Evolutionary conservation across 2,888 invertebrate species (phyloP), one percentile per base, ranked within the genome.

Genomic region (Molanna angustata): DNA sequence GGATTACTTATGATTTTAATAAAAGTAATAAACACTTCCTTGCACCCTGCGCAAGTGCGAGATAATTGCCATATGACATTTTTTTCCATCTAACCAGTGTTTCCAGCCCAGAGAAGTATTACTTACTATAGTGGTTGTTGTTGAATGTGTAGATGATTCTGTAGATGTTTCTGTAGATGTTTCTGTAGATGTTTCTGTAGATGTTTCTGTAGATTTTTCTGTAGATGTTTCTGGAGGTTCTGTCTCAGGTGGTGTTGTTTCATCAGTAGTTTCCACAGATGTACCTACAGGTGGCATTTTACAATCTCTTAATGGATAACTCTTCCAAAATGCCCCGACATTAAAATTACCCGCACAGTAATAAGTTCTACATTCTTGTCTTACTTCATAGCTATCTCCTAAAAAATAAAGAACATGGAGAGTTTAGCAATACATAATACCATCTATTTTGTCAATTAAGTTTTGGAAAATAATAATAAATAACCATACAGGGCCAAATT

Each of bases 271-370:
- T 7, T 17, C n/a, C n/a, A n/a, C n/a, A n/a, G n/a, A n/a, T n/a
- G n/a, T n/a, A n/a, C n/a, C n/a, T n/a, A 17, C 11, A 37, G 17
- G 16, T 16, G 16, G 14, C 7, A 18, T 16, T 17, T 17, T 11
- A 37, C 37, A 37, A 17, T 37, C 37, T n/a, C 4, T 4, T 17
- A 37, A n/a, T 7, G 16, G 17, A 7, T 22, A 18, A 2, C 9
- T 21, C 1, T 19, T 59, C 64, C 69, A 70, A 44, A 71, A 68
- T 2, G 73, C 70, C 1, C 77, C 76, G 16, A 69, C 67, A 61
- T 72, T 73, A 64, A 70, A 77, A 59, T 74, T 68, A 0, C 77
- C 77, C 0, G 69, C 61, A 58, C 76, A 77, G 0, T 62, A 65
- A 59, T 67, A 67, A 1, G 62, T 65, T 11, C 60, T 62, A 48